phyloP scores from a whole-genome alignment of 2,888 invertebrate genomes.

The Ypsolopha sequella region DNA sequence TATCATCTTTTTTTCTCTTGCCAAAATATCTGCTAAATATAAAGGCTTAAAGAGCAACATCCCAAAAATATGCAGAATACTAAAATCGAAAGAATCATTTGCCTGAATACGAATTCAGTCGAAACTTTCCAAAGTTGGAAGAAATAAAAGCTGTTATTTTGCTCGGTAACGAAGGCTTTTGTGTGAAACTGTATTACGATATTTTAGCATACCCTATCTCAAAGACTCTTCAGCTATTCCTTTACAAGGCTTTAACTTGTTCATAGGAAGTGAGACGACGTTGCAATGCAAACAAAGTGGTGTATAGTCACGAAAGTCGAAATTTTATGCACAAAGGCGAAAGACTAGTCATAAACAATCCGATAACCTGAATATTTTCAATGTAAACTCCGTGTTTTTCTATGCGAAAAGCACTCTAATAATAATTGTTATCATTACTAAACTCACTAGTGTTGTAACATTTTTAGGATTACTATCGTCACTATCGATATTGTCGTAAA shows the following conservation, averaged over 20 bases:
- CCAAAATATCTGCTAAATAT: too few relatives aligned
- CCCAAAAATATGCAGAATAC: neutral
- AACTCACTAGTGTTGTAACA: too few relatives aligned
- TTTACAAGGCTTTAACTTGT: constrained; percentile 6
- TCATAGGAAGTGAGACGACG: constrained; percentile 5
- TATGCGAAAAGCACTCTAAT: neutral
- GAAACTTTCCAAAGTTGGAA: constrained; percentile 4
- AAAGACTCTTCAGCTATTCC: constrained; percentile 5
- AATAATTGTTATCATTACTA: too few relatives aligned
- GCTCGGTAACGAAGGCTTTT: constrained; percentile 32
- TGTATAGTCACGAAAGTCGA: constrained; percentile 6
- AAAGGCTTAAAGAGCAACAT: neutral
- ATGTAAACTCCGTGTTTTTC: constrained; percentile 4
- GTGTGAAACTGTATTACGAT: constrained; percentile 11
- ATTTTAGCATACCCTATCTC: constrained; percentile 3
- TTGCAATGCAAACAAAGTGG: constrained; percentile 7
- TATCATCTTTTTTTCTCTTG: too few relatives aligned
- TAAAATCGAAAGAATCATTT: neutral
- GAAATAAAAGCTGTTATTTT: constrained; percentile 32
- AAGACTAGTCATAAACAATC: constrained; percentile 10
- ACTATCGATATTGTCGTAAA: too few relatives aligned
- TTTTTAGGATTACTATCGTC: too few relatives aligned
- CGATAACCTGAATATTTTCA: constrained; percentile 9
- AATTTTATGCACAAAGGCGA: constrained; percentile 6
- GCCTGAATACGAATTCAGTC: neutral